These are phyloP conservation scores for Asarcornis scutulata DNA, from an alignment of 2,113 vertebrate species.

Conservation along the genomic window DNA sequence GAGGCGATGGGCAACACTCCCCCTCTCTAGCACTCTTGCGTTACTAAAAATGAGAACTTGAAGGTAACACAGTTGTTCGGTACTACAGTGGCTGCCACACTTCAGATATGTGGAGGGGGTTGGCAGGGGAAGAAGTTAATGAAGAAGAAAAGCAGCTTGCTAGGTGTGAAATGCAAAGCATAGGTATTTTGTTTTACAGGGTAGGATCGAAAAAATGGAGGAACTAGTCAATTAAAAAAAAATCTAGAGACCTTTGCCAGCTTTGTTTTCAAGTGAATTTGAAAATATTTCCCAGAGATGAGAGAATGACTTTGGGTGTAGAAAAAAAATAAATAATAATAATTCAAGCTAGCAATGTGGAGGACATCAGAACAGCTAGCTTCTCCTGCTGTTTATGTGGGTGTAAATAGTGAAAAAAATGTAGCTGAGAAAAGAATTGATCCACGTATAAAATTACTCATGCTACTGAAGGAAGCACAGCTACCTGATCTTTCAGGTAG, in stretches of 20 bases:
- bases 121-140: background rate
- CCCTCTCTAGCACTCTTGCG: constrained; percentile 29
- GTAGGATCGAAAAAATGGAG: background rate
- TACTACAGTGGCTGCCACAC: constrained; percentile 51
- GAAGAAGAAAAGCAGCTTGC: constrained; percentile 1
- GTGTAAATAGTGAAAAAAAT: background rate
- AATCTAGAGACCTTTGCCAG: background rate
- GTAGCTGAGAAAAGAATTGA: background rate
- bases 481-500: constrained; percentile 2
- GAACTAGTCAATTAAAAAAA: background rate
- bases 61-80: constrained; percentile 61
- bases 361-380: background rate
- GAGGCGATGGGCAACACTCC: constrained; percentile 67
- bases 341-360: background rate
- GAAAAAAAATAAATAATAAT: background rate
- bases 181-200: background rate
- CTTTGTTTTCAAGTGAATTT: background rate
- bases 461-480: background rate
- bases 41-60: constrained; percentile 70
- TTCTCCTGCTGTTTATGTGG: background rate
- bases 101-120: constrained; percentile 11
- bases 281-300: background rate
- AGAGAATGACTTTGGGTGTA: background rate
- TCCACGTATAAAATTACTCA: background rate
- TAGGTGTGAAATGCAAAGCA: constrained; percentile 32